Evolutionary conservation across 2,888 invertebrate species (phyloP).

Genomic region (Pachycephus smyrnensis): DNA sequence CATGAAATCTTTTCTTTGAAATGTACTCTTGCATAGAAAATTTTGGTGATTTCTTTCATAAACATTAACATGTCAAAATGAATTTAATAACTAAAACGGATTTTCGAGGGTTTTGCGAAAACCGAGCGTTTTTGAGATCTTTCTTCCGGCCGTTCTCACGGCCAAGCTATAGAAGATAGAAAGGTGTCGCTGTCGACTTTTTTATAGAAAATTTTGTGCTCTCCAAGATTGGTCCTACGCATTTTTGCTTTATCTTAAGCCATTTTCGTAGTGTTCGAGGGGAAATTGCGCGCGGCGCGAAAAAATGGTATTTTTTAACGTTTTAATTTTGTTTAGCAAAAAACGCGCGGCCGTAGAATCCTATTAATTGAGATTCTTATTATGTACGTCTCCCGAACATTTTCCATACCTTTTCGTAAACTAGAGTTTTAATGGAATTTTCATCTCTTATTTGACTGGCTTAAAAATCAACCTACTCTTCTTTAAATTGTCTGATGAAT

Average conservation of each 20-base stretch:
- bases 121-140: neutral
- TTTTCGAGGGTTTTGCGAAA: slow-evolving; percentile 6
- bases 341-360: neutral
- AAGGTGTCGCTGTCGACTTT: neutral
- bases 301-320: slow-evolving; percentile 10
- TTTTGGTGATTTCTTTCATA: slow-evolving; percentile 8
- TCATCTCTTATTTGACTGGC: too few relatives aligned
- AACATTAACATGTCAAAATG: slow-evolving; percentile 7
- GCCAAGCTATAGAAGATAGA: slow-evolving; percentile 4
- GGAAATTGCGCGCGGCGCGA: neutral
- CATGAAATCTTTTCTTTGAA: neutral
- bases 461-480: too few relatives aligned
- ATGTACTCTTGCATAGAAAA: neutral
- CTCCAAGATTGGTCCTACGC: slow-evolving; percentile 7
- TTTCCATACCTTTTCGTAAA: neutral
- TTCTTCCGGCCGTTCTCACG: slow-evolving; percentile 3
- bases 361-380: neutral
- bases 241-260: neutral
- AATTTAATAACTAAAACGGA: slow-evolving; percentile 2
- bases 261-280: slow-evolving; percentile 1
- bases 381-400: neutral
- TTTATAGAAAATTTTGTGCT: slow-evolving; percentile 5
- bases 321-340: neutral
- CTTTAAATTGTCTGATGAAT: too few relatives aligned
- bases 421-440: neutral